These are phyloP conservation scores for Aphrophora alni DNA, from an alignment of 2,888 invertebrate genomes.

Conservation along the genomic window DNA sequence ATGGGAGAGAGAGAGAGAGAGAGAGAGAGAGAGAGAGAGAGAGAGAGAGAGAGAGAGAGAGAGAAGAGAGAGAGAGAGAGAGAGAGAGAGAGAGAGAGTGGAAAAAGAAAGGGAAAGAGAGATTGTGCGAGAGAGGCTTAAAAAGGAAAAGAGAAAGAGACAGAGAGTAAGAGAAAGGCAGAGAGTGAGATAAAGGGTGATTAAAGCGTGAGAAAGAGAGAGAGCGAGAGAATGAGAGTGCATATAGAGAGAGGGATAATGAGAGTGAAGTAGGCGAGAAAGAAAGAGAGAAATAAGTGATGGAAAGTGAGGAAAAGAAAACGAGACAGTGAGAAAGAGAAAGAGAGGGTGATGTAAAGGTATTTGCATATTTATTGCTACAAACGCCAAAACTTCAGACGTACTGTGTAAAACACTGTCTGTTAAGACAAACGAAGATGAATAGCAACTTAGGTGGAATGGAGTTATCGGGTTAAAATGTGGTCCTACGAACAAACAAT, in stretches of 20 bases:
- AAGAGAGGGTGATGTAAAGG: too few species aligned
- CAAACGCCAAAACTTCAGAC: too few species aligned
- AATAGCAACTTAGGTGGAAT: too few species aligned
- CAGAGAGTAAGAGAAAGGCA: not conserved
- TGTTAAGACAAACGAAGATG: not conserved
- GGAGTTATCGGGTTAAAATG: not conserved
- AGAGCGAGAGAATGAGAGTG: too few species aligned
- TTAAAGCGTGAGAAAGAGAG: not conserved
- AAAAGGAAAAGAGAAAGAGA: not conserved
- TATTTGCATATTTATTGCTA: too few species aligned
- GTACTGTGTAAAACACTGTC: too few species aligned
- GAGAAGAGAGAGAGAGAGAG: not conserved
- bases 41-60: not conserved
- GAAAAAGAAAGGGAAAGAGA: too few species aligned
- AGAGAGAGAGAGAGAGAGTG: conserved; percentile 15
- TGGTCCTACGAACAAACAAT: not conserved
- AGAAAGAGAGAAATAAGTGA: too few species aligned
- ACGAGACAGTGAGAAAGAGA: too few species aligned
- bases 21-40: not conserved
- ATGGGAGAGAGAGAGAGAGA: not conserved
- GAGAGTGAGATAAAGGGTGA: not conserved
- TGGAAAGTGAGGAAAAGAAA: too few species aligned
- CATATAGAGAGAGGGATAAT: too few species aligned
- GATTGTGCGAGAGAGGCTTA: not conserved
- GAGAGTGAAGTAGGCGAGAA: too few species aligned